These are phyloP conservation scores for Dermatophagoides farinae DNA, from an alignment of 1,140 invertebrate species.

Conservation along the genomic window DNA sequence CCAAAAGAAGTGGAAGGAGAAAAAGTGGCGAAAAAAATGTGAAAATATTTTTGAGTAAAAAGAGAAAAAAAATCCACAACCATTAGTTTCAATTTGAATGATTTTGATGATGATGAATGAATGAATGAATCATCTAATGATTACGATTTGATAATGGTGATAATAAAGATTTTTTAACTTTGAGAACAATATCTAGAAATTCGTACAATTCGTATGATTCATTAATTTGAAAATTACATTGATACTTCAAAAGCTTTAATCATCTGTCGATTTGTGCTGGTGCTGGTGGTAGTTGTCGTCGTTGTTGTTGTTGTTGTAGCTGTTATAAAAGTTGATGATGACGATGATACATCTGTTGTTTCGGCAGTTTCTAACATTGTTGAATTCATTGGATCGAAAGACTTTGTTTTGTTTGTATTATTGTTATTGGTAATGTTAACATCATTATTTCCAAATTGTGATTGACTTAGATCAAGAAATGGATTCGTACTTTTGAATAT, in stretches of 20 bases:
- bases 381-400: not conserved
- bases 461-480: constrained; percentile 11
- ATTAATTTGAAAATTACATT: constrained; percentile 25
- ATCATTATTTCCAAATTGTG: not conserved
- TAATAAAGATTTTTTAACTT: too few species aligned
- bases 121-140: not conserved
- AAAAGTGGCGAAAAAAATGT: too few species aligned
- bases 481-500: constrained; percentile 7
- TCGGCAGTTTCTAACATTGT: not conserved
- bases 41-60: not conserved
- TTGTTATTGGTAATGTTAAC: not conserved
- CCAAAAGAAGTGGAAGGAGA: too few species aligned
- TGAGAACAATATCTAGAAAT: not conserved
- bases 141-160: not conserved
- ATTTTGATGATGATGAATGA: not conserved
- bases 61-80: not conserved
- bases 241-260: constrained; percentile 37
- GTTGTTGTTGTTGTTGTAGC: not conserved
- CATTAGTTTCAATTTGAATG: not conserved
- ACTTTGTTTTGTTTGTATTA: not conserved
- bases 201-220: too few species aligned
- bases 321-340: not conserved
- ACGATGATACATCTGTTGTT: too few species aligned
- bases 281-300: too few species aligned
- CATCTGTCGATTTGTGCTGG: constrained; percentile 13